phyloP scores from a whole-genome alignment of 2,888 invertebrate genomes.

The Rhynchonema sp. region DNA sequence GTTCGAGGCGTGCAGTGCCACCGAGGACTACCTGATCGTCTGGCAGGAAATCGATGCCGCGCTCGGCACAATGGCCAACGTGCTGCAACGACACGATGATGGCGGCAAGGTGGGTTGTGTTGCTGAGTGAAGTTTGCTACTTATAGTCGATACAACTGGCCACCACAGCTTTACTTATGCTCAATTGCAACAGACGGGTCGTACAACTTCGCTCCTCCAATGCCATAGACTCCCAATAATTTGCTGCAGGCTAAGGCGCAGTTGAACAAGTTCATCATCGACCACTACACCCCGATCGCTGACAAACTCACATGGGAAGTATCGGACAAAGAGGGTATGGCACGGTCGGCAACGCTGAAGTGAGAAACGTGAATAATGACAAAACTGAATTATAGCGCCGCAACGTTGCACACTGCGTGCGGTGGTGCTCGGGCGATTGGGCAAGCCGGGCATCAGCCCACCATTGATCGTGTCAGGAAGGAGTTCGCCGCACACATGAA shows the following conservation, averaged over 20 bases:
- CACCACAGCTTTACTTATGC: too few species aligned
- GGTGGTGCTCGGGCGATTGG: conserved; percentile 59
- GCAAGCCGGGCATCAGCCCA: conserved; percentile 56
- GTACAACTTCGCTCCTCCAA: too few species aligned
- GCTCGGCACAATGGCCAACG: conserved; percentile 50
- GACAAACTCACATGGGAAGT: conserved; percentile 29
- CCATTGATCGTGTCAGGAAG: conserved; percentile 53
- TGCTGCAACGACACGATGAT: conserved; percentile 60
- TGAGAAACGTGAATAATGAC: too few species aligned
- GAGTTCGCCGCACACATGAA: conserved; percentile 47
- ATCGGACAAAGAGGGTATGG: conserved; percentile 21
- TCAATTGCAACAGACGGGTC: too few species aligned
- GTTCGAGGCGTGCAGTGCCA: conserved; percentile 51
- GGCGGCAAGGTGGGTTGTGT: not conserved
- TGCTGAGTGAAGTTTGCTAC: too few species aligned
- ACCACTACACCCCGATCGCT: conserved; percentile 25
- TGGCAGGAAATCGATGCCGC: conserved; percentile 67
- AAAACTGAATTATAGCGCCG: conserved; percentile 39
- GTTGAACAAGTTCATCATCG: conserved; percentile 21
- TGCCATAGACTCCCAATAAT: too few species aligned
- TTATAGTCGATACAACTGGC: too few species aligned
- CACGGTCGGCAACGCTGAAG: too few species aligned
- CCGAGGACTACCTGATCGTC: conserved; percentile 73
- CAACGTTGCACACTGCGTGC: conserved; percentile 64
- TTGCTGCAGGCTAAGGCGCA: conserved; percentile 37